Evolutionary conservation across 1,140 invertebrate species (phyloP).

Genomic region (Sycobia sp.): DNA sequence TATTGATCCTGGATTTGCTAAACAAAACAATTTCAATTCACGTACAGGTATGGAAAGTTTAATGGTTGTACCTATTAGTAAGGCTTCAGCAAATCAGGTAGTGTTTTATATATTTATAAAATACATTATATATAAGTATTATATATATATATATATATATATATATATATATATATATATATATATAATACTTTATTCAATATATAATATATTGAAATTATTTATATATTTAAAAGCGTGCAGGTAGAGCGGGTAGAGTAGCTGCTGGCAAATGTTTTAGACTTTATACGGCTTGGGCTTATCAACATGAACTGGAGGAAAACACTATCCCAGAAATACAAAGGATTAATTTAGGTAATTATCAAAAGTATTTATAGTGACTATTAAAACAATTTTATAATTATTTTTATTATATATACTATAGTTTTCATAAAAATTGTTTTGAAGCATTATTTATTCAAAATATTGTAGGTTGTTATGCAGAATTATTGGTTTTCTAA

Average conservation of each 20-base stretch:
- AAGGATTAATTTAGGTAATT: slow-evolving; percentile 85
- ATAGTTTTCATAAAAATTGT: too few relatives aligned
- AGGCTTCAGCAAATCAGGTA: slow-evolving; percentile 95
- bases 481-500: too few relatives aligned
- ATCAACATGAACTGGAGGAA: slow-evolving; percentile 96
- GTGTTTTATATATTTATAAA: too few relatives aligned
- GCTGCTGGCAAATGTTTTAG: slow-evolving; percentile 98
- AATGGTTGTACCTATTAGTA: slow-evolving; percentile 97
- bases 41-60: slow-evolving; percentile 97
- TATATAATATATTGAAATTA: too few relatives aligned
- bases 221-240: too few relatives aligned
- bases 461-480: not conserved
- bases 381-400: too few relatives aligned
- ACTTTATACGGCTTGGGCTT: slow-evolving; percentile 96
- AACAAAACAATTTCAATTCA: slow-evolving; percentile 99
- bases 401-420: not conserved
- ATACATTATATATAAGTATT: too few relatives aligned
- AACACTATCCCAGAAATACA: slow-evolving; percentile 98
- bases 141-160: too few relatives aligned
- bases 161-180: too few relatives aligned
- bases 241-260: slow-evolving; percentile 87
- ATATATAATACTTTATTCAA: too few relatives aligned
- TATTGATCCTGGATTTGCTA: slow-evolving; percentile 98
- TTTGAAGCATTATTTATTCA: not conserved
- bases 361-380: not conserved